These are phyloP conservation scores for Eupithecia tripunctaria DNA, from an alignment of 2,888 invertebrate genomes.

Conservation along the genomic window DNA sequence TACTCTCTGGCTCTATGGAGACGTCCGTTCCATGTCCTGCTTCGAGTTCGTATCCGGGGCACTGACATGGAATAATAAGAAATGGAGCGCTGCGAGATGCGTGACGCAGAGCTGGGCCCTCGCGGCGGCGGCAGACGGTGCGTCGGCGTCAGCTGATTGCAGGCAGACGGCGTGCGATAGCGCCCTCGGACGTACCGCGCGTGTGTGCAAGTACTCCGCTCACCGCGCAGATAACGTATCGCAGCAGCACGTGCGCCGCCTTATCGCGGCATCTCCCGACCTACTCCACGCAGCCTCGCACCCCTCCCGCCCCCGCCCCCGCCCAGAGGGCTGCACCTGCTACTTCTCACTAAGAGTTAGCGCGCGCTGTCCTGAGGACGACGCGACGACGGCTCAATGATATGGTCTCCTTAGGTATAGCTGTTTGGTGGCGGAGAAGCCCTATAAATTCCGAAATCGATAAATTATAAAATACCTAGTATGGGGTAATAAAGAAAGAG, in stretches of 20 bases:
- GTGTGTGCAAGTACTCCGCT: slow-evolving; percentile 21
- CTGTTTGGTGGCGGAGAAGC: not conserved
- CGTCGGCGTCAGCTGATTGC: slow-evolving; percentile 51
- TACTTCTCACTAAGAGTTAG: too few species aligned
- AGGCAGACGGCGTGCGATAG: slow-evolving; percentile 6
- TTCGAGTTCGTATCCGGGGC: not conserved
- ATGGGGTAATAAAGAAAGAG: not conserved
- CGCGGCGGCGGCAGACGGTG: slow-evolving; percentile 25
- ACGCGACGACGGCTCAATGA: not conserved
- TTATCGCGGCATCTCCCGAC: slow-evolving; percentile 61
- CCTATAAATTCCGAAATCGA: not conserved
- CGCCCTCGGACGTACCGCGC: slow-evolving; percentile 5
- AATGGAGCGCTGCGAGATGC: too few species aligned
- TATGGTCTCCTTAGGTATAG: not conserved
- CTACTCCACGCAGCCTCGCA: slow-evolving; percentile 45
- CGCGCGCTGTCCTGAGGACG: not conserved
- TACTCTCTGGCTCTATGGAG: too few species aligned
- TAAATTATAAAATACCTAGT: not conserved
- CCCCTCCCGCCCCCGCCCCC: slow-evolving; percentile 7
- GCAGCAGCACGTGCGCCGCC: slow-evolving; percentile 54
- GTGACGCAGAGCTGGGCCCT: not conserved
- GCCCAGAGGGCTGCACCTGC: too few species aligned
- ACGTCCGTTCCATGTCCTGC: too few species aligned
- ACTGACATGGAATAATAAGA: too few species aligned
- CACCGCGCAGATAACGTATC: slow-evolving; percentile 53